Base-by-base conservation (phyloP, 30 jellyfish, hydroid and myxozoan genomes). In the Hydractinia symbiolongicarpus region DNA sequence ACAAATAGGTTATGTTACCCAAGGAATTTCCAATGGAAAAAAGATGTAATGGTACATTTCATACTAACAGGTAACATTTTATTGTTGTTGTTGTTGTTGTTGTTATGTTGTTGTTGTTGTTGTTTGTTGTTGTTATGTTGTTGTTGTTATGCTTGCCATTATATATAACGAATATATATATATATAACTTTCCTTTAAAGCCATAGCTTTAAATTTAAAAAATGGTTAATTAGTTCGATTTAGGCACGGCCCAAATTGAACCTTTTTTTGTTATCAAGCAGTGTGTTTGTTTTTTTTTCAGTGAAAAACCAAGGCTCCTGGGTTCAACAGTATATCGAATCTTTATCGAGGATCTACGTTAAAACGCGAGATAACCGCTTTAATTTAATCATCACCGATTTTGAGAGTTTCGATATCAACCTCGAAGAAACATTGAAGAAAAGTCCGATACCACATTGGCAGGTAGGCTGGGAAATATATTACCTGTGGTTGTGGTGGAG, bases 291-390 rank as follows among this genome's bases (percentile, higher is more conserved):
- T 20, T 53, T 6, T 20, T 60, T 67, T 85, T 8, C 73, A 87
- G 95, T 87, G 62, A 87, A 81, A 87, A 76, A 87, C 79, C 95
- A 87, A 87, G 95, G 95, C 8, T 79, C 93, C 7, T 87, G 95
- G 95, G 95, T 87, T 10, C 88, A 87, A 50, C 94, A 87, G 79
- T 87, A 87, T 86, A 87, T 87, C 78, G 90, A 79, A 67, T 77
- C 95, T 10, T 82, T 87, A 51, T 72, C 94, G 17, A 71, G 67
- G 50, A 87, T 87, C 71, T 82, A 82, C 79, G 71, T 19, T 55
- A 55, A 67, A 50, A 87, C 94, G 19, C 81, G 61, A 30, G 95
- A 87, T 56, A n/a, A 53, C 8, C 67, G 94, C 11, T 87, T 87
- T 68, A 79, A 81, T 60, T 60, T 87, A 72, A n/a, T 87, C 30